These are phyloP conservation scores for Ophthalmolycus amberensis DNA, from an alignment of 2,113 vertebrate species.

Conservation along the genomic window DNA sequence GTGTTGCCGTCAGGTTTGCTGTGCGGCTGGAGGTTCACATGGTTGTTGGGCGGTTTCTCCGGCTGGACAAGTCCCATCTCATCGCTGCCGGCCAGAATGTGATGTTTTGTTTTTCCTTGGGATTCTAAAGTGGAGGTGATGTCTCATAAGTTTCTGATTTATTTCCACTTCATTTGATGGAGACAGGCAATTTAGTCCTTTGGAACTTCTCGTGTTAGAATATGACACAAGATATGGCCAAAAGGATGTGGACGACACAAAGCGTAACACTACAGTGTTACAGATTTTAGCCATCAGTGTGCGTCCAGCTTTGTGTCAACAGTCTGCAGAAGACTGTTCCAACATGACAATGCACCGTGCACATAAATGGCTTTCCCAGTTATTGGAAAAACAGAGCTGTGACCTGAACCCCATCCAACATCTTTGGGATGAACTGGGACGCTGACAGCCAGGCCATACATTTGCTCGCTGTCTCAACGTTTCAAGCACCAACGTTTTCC, in stretches of 20 bases:
- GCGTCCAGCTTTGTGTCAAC: conserved; percentile 3
- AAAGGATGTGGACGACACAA: background rate
- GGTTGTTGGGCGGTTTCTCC: conserved; percentile 60
- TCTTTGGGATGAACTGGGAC: background rate
- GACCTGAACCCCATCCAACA: background rate
- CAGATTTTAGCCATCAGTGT: background rate
- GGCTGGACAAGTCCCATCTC: conserved; percentile 45
- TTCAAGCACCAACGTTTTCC: background rate
- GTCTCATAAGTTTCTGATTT: conserved; percentile 59
- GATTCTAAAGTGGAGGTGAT: conserved; percentile 61
- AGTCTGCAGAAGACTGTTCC: background rate
- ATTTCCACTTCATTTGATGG: conserved; percentile 34
- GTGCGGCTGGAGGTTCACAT: conserved; percentile 40
- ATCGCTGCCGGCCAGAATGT: conserved; percentile 38
- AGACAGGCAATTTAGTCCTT: conserved; percentile 17
- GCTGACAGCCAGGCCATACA: background rate
- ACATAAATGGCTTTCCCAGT: background rate
- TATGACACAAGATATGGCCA: background rate
- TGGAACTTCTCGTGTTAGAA: conserved; percentile 8
- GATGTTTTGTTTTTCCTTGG: conserved; percentile 57
- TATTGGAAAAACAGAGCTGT: background rate
- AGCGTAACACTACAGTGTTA: background rate
- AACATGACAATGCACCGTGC: background rate
- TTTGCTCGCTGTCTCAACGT: background rate
- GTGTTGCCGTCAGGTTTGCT: conserved; percentile 49